Base-by-base conservation (phyloP, 1,140 invertebrate species). In the Drosophila ercepeae region DNA sequence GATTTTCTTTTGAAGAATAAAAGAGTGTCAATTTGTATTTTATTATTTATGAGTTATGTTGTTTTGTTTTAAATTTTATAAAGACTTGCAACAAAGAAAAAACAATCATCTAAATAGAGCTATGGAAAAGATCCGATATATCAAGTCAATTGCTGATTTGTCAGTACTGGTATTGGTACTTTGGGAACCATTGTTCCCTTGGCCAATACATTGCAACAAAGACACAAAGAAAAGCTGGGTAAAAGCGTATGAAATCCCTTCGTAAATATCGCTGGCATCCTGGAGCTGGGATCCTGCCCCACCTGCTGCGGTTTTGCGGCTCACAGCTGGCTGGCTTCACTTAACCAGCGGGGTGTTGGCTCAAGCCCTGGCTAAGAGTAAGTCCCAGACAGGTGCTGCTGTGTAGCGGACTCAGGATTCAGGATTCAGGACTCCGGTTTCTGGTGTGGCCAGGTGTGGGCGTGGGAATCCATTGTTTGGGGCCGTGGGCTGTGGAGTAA, bases 401-500 rank as follows among this genome's bases (percentile, higher is more conserved):
- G 51, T 19, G 14, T 42, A n/a, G n/a, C n/a, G n/a, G n/a, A n/a
- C 8, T 16, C 39, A 21, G 13, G 13, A 14, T 13, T 13, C 13
- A 4, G 34, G 34, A 36, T n/a, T 6, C 34, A 64, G 18, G 16
- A 16, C 19, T 16, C 25, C 13, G 55, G n/a, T 16, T 25, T 19
- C 29, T 11, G 13, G 8, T 9, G 58, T 29, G n/a, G 27, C 16
- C 34, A 18, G 29, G 25, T 8, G 36, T 41, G 14, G 25, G 58
- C 49, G 58, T 44, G 45, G 82, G 63, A 69, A 46, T 18, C 36
- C 51, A 53, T 79, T 81, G 72, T 84, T 69, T 73, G 52, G 9
- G 27, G 49, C 54, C 54, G 41, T 55, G 29, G 57, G 48, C 60
- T 16, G 29, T 11, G 42, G 60, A 36, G 57, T 64, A 64, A 64